Base-by-base conservation (phyloP, 2,888 invertebrate genomes). In the Drosophila emarginata region DNA sequence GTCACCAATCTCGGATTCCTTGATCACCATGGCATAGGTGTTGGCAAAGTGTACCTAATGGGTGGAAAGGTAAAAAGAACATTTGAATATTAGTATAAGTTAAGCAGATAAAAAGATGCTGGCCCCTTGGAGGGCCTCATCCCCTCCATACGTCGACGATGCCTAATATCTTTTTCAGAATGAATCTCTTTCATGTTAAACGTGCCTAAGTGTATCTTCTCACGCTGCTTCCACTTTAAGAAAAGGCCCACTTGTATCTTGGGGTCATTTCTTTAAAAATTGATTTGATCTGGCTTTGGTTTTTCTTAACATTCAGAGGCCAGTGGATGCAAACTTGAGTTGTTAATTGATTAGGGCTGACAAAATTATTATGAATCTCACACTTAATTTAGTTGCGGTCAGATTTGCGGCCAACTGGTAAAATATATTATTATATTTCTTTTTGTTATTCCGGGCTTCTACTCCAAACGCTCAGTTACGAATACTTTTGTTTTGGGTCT, bases 41-140 rank as follows among this genome's bases (percentile, higher is more conserved):
- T 94, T 94, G 74, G 94, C 93, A 92, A 95, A 95, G 89, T 94
- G 94, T 82, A 95, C 95, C 94, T 94, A 21, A 21, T 45, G 90
- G 6, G 76, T 60, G 71, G 60, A n/a, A 67, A 18, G 70, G 61
- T 23, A 71, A 21, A 68, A 32, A 64, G 54, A 52, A 53, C 36
- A 67, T 37, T 58, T 72, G 1, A 61, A 65, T n/a, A n/a, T 58
- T 71, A 59, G 36, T 45, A 21, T 45, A 57, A 15, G 50, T 26
- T 56, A 26, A 45, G 53, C n/a, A 37, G 56, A 56, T 58, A 28
- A 6, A 36, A 15, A 18, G 14, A 40, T 26, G 40, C 32, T 32
- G 32, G 9, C 32, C 32, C 4, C 32, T 40, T 9, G 63, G 9
- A 14, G 21, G n/a, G 18, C 28, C 39, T n/a, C 66, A 51, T 37